Conservation (phyloP, 2,113 vertebrate genomes). For the Todiramphus saurophagus region DNA sequence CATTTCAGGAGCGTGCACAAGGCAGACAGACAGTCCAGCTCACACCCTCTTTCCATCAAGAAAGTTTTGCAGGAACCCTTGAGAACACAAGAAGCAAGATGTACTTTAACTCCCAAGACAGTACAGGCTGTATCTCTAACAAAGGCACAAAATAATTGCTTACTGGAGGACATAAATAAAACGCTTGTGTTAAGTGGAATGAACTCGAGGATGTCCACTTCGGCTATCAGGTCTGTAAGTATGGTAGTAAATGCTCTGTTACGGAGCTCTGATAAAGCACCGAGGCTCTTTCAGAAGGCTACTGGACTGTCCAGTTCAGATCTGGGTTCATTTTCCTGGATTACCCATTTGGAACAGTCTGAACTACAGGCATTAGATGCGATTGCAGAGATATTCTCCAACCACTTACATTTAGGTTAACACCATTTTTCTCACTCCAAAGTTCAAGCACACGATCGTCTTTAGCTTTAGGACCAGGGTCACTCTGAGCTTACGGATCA, state of each 20-base stretch:
- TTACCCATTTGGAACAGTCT: background rate
- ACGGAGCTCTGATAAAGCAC: background rate
- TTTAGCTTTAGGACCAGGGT: background rate
- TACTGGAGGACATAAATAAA: background rate
- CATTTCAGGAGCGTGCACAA: rapidly evolving
- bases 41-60: background rate
- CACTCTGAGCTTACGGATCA: background rate
- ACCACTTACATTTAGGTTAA: background rate
- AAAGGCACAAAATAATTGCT: background rate
- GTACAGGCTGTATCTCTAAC: background rate
- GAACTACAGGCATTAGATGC: background rate
- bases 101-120: background rate
- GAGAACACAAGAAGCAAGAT: background rate
- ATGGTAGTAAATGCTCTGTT: rapidly evolving
- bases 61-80: background rate
- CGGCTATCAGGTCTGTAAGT: background rate
- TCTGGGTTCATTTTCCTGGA: background rate
- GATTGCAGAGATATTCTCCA: background rate
- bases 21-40: background rate
- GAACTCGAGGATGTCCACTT: background rate
- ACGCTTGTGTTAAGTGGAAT: background rate
- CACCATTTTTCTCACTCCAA: background rate
- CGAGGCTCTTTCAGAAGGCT: background rate
- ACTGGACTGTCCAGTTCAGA: background rate
- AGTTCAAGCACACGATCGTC: background rate